These are phyloP conservation scores for Benthosema pterotum DNA, from an alignment of 2,797 vertebrate species.

Conservation along the genomic window DNA sequence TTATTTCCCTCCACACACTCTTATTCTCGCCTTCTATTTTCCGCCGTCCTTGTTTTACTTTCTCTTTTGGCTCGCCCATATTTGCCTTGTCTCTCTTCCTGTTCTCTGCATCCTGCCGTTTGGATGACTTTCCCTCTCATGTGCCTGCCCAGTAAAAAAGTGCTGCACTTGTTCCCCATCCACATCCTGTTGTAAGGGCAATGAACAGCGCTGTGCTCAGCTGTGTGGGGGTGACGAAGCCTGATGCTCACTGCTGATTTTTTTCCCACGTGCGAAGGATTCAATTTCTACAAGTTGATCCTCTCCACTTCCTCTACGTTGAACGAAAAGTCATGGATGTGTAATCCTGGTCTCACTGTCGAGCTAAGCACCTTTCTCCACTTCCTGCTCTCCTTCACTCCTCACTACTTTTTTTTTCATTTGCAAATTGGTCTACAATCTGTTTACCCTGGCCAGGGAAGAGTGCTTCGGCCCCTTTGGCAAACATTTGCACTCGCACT, in stretches of 20 bases:
- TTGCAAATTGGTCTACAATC: conserved; percentile 85
- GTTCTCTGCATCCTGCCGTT: conserved; percentile 67
- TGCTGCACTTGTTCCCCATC: conserved; percentile 63
- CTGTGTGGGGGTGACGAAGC: conserved; percentile 27
- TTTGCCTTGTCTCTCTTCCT: conserved; percentile 60
- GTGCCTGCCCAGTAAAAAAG: conserved; percentile 50
- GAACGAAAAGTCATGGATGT: conserved; percentile 73
- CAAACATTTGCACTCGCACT: conserved; percentile 85
- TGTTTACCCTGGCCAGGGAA: conserved; percentile 81
- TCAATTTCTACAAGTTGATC: conserved; percentile 64
- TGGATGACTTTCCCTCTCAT: conserved; percentile 62
- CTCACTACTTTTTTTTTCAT: conserved; percentile 67
- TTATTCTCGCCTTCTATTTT: conserved; percentile 29
- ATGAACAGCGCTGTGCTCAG: conserved; percentile 41
- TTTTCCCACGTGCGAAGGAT: conserved; percentile 67
- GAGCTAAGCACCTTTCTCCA: conserved; percentile 76
- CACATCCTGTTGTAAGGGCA: conserved; percentile 69
- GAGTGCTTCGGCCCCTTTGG: conserved; percentile 70
- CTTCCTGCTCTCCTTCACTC: conserved; percentile 77
- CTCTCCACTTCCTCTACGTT: conserved; percentile 66
- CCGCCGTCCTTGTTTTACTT: conserved; percentile 24
- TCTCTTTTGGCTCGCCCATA: conserved; percentile 35
- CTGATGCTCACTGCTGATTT: conserved; percentile 47
- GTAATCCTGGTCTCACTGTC: conserved; percentile 78
- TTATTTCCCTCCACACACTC: conserved; percentile 22